Evolutionary conservation across 2,888 invertebrate genomes (phyloP).

Genomic region (Ichneumon xanthorius): DNA sequence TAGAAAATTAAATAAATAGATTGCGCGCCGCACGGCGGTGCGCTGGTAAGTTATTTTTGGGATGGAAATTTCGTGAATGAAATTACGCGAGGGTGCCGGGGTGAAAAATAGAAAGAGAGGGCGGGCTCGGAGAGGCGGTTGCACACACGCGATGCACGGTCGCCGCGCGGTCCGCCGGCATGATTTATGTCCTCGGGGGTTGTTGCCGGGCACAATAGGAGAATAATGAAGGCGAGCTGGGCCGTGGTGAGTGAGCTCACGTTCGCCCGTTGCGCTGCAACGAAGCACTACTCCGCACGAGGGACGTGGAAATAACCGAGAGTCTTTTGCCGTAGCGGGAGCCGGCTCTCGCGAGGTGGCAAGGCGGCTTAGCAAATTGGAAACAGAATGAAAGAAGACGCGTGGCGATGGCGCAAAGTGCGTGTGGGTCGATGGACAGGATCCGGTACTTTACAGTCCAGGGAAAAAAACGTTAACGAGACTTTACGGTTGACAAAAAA

Average conservation of each 20-base stretch:
- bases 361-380: slow-evolving; percentile 58
- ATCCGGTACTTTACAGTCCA: not conserved
- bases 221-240: slow-evolving; percentile 82
- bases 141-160: slow-evolving; percentile 63
- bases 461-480: not conserved
- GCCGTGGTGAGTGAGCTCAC: slow-evolving; percentile 38
- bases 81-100: slow-evolving; percentile 55
- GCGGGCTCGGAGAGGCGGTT: slow-evolving; percentile 27
- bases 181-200: slow-evolving; percentile 72
- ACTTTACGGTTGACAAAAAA: not conserved
- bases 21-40: slow-evolving; percentile 48
- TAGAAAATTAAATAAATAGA: slow-evolving; percentile 67
- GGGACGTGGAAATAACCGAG: slow-evolving; percentile 62
- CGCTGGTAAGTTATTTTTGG: slow-evolving; percentile 63
- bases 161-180: slow-evolving; percentile 65
- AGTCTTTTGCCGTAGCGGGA: slow-evolving; percentile 36
- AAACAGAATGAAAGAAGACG: slow-evolving; percentile 55
- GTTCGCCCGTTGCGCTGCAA: slow-evolving; percentile 46
- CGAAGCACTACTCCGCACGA: slow-evolving; percentile 43
- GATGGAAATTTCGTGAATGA: slow-evolving; percentile 68
- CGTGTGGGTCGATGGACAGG: not conserved
- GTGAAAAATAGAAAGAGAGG: slow-evolving; percentile 32
- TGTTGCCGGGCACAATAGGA: slow-evolving; percentile 79
- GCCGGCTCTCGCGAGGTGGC: slow-evolving; percentile 32
- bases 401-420: slow-evolving; percentile 23